phyloP scores from a whole-genome alignment of 2,113 vertebrate species.

The Solenodon paradoxus region DNA sequence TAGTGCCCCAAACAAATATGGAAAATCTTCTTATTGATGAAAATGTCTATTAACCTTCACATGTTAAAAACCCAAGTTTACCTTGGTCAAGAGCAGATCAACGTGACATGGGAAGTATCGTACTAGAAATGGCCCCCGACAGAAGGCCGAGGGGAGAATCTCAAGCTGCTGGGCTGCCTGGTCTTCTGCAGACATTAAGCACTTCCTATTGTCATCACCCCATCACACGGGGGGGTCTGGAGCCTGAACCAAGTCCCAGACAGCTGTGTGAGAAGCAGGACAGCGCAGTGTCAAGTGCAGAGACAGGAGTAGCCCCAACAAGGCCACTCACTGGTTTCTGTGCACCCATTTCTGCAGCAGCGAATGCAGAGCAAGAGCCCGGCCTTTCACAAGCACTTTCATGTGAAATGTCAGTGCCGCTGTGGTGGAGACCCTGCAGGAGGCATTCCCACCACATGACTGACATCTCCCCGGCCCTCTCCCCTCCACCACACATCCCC shows the following conservation, averaged over 20 bases:
- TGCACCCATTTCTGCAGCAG: not conserved
- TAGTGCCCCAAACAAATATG: not conserved
- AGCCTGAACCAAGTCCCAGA: not conserved
- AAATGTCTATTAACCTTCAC: not conserved
- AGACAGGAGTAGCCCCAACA: not conserved
- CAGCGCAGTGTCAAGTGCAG: accelerated
- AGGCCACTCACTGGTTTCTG: not conserved
- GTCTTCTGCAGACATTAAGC: not conserved
- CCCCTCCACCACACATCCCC: not conserved
- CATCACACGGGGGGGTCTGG: not conserved
- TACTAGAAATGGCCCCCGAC: not conserved
- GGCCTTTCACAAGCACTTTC: not conserved
- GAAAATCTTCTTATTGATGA: not conserved
- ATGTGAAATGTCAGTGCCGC: accelerated
- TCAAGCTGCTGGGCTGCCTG: not conserved
- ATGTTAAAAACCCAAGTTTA: not conserved
- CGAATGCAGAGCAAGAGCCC: not conserved
- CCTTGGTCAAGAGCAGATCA: not conserved
- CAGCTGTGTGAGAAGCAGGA: not conserved
- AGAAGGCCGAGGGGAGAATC: not conserved
- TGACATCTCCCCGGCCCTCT: not conserved
- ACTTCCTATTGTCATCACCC: not conserved
- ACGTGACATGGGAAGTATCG: not conserved
- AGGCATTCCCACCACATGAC: not conserved
- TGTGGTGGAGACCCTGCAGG: not conserved